Conservation (phyloP, 2,113 vertebrate genomes). For the Erythrocebus patas region DNA sequence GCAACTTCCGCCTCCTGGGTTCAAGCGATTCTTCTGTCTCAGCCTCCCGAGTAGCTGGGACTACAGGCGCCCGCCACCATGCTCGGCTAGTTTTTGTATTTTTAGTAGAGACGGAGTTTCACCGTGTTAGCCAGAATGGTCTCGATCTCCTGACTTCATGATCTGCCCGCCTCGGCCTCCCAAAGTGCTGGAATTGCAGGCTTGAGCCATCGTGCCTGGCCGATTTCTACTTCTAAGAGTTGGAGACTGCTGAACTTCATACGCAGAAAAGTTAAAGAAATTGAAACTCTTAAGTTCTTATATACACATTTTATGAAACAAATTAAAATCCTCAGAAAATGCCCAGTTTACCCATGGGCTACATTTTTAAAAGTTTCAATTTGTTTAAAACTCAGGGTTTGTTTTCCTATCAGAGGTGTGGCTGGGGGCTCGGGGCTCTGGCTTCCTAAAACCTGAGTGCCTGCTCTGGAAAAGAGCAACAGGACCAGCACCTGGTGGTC, state of each 20-base stretch:
- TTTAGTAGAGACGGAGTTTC: no score
- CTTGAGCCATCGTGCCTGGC: fast-evolving
- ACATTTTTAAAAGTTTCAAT: not conserved
- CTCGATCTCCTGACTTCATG: no score
- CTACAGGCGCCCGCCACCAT: no score
- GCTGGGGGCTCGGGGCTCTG: not conserved
- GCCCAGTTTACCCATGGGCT: not conserved
- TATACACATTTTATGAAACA: not conserved
- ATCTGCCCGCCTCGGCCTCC: no score
- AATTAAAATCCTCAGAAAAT: not conserved
- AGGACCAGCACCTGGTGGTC: not conserved
- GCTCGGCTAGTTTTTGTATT: no score
- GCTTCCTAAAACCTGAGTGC: not conserved
- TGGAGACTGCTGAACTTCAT: not conserved
- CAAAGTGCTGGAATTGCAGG: not conserved
- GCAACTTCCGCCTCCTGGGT: no score
- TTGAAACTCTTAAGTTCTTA: not conserved
- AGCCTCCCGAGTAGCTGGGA: no score
- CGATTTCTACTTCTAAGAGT: not conserved
- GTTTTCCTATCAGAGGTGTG: not conserved
- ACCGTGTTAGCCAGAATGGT: no score
- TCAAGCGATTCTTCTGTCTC: no score
- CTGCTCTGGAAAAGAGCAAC: not conserved
- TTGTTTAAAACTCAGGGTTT: not conserved
- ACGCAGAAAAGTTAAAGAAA: not conserved